These are phyloP conservation scores for Saccostrea echinata DNA, from an alignment of 1,140 invertebrate genomes.

Conservation along the genomic window DNA sequence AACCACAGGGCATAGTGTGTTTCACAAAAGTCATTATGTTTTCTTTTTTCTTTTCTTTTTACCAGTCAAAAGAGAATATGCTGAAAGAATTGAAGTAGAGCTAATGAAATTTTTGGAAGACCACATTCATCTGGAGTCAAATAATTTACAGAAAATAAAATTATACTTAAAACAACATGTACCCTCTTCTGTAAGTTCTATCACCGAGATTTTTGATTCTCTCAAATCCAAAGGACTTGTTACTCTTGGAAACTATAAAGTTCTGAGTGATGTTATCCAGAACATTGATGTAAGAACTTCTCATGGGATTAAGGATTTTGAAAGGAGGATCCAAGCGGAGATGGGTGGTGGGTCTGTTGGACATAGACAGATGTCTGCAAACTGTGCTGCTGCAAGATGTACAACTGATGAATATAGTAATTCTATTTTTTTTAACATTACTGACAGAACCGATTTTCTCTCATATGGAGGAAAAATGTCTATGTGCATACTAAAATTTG, in stretches of 20 bases:
- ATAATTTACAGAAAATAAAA: background rate
- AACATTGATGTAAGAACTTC: background rate
- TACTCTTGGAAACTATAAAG: background rate
- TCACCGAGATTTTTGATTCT: background rate
- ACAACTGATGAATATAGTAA: background rate
- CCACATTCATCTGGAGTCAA: background rate
- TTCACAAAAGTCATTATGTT: too few relatives aligned
- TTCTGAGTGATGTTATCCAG: background rate
- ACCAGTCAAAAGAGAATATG: background rate
- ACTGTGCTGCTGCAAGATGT: background rate
- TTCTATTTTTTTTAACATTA: background rate
- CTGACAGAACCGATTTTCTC: too few relatives aligned
- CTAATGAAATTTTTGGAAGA: background rate
- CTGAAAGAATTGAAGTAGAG: slow-evolving; percentile 1
- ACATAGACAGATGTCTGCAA: background rate
- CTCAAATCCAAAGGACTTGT: background rate
- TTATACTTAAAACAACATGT: background rate
- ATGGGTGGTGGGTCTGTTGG: background rate
- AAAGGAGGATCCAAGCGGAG: background rate
- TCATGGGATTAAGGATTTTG: background rate
- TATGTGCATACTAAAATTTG: too few relatives aligned
- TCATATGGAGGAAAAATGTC: too few relatives aligned
- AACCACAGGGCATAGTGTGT: too few relatives aligned
- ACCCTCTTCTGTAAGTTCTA: background rate
- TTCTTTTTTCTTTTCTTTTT: background rate